These are phyloP conservation scores for Bombus turneri DNA, from an alignment of 1,140 invertebrate species.

Conservation along the genomic window DNA sequence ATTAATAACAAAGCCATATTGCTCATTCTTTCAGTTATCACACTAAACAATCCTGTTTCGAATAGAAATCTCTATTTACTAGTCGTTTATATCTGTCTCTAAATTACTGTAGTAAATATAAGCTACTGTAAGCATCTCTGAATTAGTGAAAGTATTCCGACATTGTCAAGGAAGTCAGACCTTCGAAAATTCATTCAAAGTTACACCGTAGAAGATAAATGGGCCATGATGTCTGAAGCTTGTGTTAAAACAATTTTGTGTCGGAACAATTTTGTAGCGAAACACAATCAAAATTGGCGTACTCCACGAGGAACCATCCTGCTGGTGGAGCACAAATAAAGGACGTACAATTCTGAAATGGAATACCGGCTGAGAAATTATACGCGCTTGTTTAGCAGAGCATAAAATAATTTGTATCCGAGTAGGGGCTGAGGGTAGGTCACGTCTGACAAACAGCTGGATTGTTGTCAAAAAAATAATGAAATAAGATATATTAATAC, in stretches of 20 bases:
- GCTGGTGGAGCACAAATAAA: constrained; percentile 12
- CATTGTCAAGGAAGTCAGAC: background rate
- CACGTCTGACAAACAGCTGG: background rate
- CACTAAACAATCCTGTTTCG: no score
- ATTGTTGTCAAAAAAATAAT: background rate
- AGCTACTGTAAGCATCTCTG: background rate
- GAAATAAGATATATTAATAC: no score
- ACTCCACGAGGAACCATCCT: background rate
- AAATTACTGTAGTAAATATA: background rate
- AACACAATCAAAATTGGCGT: background rate
- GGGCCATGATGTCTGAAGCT: background rate
- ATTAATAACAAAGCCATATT: no score
- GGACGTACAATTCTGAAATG: background rate
- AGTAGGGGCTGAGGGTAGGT: background rate
- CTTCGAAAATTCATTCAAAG: background rate
- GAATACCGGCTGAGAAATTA: background rate
- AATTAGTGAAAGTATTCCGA: background rate
- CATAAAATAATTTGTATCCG: constrained; percentile 9
- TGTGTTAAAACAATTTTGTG: background rate
- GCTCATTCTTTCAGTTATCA: background rate
- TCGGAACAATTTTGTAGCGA: background rate
- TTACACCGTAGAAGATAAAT: background rate
- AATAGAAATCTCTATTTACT: no score
- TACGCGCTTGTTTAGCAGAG: background rate
- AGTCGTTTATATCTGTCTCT: background rate